Evolutionary conservation across 2,113 vertebrate species (phyloP).

Genomic region (Zonotrichia leucophrys): DNA sequence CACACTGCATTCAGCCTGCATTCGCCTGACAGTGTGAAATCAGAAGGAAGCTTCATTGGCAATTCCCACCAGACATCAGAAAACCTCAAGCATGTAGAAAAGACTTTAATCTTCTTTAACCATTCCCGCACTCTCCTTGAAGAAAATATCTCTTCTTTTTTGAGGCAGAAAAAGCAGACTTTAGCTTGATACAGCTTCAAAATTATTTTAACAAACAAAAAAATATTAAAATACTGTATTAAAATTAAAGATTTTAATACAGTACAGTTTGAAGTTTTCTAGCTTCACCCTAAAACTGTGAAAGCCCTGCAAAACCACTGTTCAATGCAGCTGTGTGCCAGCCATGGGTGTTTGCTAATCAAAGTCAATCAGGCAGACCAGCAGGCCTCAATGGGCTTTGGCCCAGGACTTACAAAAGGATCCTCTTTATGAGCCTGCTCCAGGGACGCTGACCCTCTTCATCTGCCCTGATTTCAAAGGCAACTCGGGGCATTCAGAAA

Average conservation of each 20-base stretch:
- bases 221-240: neutral
- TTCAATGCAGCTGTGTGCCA: neutral
- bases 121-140: neutral
- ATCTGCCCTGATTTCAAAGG: constrained; percentile 15
- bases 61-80: constrained; percentile 56
- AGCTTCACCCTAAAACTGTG: neutral
- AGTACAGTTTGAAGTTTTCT: neutral
- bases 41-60: constrained; percentile 57
- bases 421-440: constrained; percentile 19
- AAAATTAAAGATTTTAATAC: too few species aligned
- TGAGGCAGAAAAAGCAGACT: neutral
- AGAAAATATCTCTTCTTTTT: neutral
- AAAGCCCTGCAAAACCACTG: neutral
- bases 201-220: neutral
- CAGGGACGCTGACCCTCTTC: constrained; percentile 14
- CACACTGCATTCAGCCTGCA: constrained; percentile 34
- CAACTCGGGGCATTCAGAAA: neutral
- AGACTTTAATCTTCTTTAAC: constrained; percentile 56
- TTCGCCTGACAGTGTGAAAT: constrained; percentile 43
- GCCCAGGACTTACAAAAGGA: constrained; percentile 16
- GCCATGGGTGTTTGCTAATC: neutral
- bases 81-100: constrained; percentile 52
- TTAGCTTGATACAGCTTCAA: neutral
- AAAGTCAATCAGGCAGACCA: neutral
- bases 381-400: neutral